Evolutionary conservation across 2,888 invertebrate genomes (phyloP).

Genomic region (Bellardia pandia): DNA sequence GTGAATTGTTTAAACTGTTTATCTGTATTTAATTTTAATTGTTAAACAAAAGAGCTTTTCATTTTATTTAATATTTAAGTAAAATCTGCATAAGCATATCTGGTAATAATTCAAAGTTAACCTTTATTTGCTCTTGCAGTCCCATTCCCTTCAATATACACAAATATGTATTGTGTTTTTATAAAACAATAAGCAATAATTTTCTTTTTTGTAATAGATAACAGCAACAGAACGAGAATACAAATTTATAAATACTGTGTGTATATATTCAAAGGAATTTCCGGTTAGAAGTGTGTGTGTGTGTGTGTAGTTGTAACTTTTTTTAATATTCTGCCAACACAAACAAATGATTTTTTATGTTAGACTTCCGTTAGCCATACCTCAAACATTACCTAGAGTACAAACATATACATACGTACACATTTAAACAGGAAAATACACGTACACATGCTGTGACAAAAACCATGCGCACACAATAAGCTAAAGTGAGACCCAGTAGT

Average conservation of each 20-base stretch:
- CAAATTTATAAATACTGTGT: background rate
- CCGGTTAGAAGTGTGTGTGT: constrained; percentile 42
- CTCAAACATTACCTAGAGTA: constrained; percentile 58
- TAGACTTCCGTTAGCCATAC: constrained; percentile 62
- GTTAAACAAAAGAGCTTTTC: constrained; percentile 10
- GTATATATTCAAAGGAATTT: constrained; percentile 52
- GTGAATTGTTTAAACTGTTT: background rate
- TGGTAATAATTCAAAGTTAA: constrained; percentile 29
- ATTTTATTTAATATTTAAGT: constrained; percentile 1
- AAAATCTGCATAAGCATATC: background rate
- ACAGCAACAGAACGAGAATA: background rate
- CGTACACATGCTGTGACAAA: constrained; percentile 51
- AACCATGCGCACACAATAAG: background rate
- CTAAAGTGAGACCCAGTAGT: background rate
- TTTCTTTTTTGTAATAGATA: constrained; percentile 44
- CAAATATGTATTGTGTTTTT: constrained; percentile 14
- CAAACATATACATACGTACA: background rate
- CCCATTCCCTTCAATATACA: background rate
- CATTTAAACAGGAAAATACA: constrained; percentile 17
- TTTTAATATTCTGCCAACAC: constrained; percentile 41
- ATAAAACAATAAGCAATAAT: constrained; percentile 56
- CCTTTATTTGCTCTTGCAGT: constrained; percentile 8
- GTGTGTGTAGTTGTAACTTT: constrained; percentile 33
- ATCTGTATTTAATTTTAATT: background rate
- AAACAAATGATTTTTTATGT: constrained; percentile 64